Evolutionary conservation across 92 coral and sea anemone species (phyloP).

Genomic region (Porites divaricata): DNA sequence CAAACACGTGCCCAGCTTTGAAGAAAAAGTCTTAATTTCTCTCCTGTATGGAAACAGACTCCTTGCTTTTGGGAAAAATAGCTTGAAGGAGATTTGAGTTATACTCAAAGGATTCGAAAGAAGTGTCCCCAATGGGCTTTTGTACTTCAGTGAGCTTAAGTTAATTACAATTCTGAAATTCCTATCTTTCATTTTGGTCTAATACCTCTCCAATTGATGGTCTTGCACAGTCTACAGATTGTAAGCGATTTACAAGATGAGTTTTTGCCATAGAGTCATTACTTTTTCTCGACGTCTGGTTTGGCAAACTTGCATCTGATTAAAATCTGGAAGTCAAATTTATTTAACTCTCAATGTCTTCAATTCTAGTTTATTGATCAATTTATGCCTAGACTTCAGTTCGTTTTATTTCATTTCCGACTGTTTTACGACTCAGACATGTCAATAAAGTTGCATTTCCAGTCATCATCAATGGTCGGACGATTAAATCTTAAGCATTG

Average conservation of each 20-base stretch:
- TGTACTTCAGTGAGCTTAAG: background rate
- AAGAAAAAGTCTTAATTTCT: background rate
- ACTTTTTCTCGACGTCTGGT: background rate
- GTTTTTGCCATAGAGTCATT: background rate
- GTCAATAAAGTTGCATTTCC: slow-evolving; percentile 22
- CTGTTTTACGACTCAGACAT: slow-evolving; percentile 12
- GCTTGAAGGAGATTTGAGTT: background rate
- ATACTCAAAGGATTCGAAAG: background rate
- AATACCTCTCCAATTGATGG: slow-evolving; percentile 9
- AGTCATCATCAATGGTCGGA: background rate
- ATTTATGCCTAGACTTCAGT: slow-evolving; percentile 25
- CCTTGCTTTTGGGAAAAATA: background rate
- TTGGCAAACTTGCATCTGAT: background rate
- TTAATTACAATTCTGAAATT: background rate
- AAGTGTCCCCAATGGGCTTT: slow-evolving; percentile 31
- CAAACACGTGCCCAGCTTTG: slow-evolving; percentile 28
- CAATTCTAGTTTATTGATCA: background rate
- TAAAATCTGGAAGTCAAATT: slow-evolving; percentile 26
- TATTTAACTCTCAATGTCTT: slow-evolving; percentile 1
- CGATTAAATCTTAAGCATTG: slow-evolving; percentile 28
- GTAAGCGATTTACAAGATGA: background rate
- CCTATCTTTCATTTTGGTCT: slow-evolving; percentile 1
- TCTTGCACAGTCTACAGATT: background rate
- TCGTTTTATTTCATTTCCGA: slow-evolving; percentile 15
- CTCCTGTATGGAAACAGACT: background rate